Conservation (phyloP, 1,140 invertebrate genomes). For the Bactericera cockerelli region DNA sequence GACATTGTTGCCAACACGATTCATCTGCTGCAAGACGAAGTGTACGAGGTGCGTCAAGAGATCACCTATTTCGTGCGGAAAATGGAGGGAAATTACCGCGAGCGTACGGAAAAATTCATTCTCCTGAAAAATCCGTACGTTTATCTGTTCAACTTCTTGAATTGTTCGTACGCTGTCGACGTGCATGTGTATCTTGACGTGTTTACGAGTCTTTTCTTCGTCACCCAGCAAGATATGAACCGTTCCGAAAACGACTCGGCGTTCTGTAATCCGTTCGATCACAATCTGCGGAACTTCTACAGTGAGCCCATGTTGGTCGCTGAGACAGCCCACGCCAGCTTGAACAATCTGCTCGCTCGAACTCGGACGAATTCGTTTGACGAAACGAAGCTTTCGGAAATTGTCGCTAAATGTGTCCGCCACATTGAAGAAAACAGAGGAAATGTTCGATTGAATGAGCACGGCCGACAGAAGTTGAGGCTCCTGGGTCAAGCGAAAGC, state of each 20-base stretch:
- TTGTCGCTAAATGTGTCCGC: no score
- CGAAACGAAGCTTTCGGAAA: no score
- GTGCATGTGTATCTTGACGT: background rate
- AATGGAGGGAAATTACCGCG: background rate
- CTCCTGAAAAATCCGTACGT: background rate
- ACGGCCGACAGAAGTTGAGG: no score
- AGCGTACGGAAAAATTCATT: background rate
- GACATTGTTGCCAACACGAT: background rate
- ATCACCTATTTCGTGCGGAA: background rate
- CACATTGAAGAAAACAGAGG: no score
- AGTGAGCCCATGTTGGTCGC: background rate
- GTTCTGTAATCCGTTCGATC: background rate
- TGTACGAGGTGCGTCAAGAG: background rate
- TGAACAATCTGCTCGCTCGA: background rate
- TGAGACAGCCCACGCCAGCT: background rate
- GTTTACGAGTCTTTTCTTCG: background rate
- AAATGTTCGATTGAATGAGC: no score
- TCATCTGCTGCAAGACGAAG: conserved; percentile 1
- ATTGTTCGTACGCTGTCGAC: background rate
- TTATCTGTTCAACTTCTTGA: background rate
- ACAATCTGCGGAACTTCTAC: background rate
- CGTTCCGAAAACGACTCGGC: background rate
- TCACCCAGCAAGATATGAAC: background rate
- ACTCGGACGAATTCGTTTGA: no score
- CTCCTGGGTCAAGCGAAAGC: no score